Conservation (phyloP, 2,797 vertebrate genomes). For the Acanthiza pusilla region DNA sequence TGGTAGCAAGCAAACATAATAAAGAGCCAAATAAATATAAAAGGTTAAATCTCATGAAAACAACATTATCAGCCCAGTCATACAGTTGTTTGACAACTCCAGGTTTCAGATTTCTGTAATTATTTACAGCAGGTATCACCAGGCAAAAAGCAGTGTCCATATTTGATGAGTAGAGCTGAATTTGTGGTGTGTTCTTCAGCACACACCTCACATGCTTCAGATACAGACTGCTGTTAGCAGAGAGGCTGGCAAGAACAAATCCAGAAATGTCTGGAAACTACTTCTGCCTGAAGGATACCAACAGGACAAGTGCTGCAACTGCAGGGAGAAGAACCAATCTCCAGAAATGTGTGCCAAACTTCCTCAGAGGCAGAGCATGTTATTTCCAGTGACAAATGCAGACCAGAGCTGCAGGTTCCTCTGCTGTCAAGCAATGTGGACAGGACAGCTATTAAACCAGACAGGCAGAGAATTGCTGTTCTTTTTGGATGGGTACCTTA, state of each 20-base stretch:
- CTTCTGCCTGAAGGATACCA: neutral
- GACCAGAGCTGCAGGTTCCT: rapidly evolving
- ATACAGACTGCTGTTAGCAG: rapidly evolving
- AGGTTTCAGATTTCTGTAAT: neutral
- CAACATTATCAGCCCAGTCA: neutral
- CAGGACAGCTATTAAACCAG: neutral
- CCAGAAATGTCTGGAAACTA: neutral
- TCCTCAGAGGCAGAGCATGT: neutral
- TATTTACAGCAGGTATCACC: neutral
- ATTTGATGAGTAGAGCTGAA: neutral
- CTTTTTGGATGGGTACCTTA: neutral
- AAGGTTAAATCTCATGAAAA: neutral
- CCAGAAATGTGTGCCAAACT: neutral
- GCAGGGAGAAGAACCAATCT: neutral
- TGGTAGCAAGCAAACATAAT: neutral
- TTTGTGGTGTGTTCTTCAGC: neutral
- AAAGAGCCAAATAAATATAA: neutral
- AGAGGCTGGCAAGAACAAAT: neutral
- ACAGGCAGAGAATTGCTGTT: neutral
- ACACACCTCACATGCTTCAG: neutral
- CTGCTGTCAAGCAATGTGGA: rapidly evolving
- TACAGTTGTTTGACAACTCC: neutral
- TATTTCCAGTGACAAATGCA: neutral
- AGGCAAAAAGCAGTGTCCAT: neutral
- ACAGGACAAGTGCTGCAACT: neutral